phyloP scores from a whole-genome alignment of 2,888 invertebrate genomes.

The Ashinkailepas kermadecensis region DNA sequence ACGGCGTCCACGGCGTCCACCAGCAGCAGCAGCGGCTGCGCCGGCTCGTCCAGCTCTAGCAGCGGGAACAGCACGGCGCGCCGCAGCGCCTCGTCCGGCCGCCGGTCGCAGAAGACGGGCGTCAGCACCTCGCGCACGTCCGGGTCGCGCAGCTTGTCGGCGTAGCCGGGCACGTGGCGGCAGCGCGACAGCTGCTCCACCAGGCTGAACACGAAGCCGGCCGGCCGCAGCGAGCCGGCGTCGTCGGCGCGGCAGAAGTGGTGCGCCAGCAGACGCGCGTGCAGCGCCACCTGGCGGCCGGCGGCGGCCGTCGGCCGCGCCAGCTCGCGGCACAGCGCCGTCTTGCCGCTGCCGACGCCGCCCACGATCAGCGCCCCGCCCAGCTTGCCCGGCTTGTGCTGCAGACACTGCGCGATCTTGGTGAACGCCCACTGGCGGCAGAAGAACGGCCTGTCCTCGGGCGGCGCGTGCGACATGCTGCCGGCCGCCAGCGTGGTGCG shows the following conservation, averaged over 20 bases:
- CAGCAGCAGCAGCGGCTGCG: conserved; percentile 64
- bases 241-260: conserved; percentile 80
- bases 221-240: conserved; percentile 73
- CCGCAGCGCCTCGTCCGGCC: conserved; percentile 86
- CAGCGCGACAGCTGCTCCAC: conserved; percentile 67
- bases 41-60: conserved; percentile 72
- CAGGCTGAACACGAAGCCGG: conserved; percentile 73
- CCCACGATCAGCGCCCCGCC: conserved; percentile 83
- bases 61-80: conserved; percentile 79
- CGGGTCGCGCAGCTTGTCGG: conserved; percentile 68
- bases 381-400: conserved; percentile 68
- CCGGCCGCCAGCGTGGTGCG: no score
- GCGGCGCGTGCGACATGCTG: conserved; percentile 1
- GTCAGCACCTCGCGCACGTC: conserved; percentile 71
- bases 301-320: conserved; percentile 62
- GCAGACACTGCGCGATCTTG: conserved; percentile 83
- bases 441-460: conserved; percentile 60
- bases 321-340: conserved; percentile 75
- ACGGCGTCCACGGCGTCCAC: conserved; percentile 88
- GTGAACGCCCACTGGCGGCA: conserved; percentile 94
- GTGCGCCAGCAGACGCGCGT: conserved; percentile 70
- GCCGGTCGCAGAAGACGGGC: conserved; percentile 71
- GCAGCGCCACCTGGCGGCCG: conserved; percentile 52
- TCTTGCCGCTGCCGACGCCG: conserved; percentile 91
- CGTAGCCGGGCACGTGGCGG: conserved; percentile 51